Evolutionary conservation across 2,797 vertebrate species (phyloP).

Genomic region (Paratrypauchen microcephalus): DNA sequence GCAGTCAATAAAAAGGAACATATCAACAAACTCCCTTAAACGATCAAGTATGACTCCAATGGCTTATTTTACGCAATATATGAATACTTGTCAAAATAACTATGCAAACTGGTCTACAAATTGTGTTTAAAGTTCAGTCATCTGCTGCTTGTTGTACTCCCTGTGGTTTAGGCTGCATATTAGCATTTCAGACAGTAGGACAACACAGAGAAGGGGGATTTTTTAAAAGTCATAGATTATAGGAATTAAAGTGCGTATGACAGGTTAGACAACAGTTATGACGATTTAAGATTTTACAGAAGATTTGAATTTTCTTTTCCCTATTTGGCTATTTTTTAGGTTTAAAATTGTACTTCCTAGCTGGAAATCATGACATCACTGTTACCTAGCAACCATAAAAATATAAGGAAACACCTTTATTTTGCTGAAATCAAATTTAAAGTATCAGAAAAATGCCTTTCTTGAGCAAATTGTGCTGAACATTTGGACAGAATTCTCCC

Average conservation of each 20-base stretch:
- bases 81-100: conserved; percentile 43
- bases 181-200: conserved; percentile 28
- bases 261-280: too few relatives aligned
- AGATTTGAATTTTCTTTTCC: too few relatives aligned
- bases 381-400: too few relatives aligned
- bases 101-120: conserved; percentile 27
- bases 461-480: too few relatives aligned
- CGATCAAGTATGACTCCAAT: conserved; percentile 27
- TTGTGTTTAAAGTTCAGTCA: conserved; percentile 31
- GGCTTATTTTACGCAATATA: conserved; percentile 29
- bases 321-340: too few relatives aligned
- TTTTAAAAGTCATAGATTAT: conserved; percentile 42
- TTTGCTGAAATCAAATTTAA: too few relatives aligned
- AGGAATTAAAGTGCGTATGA: conserved; percentile 30
- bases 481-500: too few relatives aligned
- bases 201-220: conserved; percentile 8
- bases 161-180: conserved; percentile 47
- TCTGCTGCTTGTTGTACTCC: conserved; percentile 33
- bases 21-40: conserved; percentile 32
- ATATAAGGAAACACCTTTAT: too few relatives aligned
- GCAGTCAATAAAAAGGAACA: conserved; percentile 40
- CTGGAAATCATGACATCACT: too few relatives aligned
- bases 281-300: too few relatives aligned
- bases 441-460: too few relatives aligned
- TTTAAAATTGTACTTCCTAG: too few relatives aligned